Conservation (phyloP, 2,113 vertebrate genomes). For the Syngnathus typhle region DNA sequence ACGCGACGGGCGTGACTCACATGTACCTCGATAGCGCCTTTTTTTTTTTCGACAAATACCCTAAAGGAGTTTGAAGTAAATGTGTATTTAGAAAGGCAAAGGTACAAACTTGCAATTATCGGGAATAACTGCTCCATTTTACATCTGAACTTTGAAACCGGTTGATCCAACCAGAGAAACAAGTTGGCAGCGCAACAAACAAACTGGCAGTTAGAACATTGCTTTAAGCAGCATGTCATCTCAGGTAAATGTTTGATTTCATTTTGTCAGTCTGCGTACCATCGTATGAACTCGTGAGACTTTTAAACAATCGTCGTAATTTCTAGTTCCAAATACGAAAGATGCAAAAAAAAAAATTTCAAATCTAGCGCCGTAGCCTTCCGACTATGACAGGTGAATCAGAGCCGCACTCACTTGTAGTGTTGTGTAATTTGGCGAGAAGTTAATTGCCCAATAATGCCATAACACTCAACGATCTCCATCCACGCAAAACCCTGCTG, state of each 20-base stretch:
- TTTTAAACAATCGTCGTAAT: too few relatives aligned
- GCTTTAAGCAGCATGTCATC: not conserved
- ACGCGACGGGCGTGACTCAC: constrained; percentile 38
- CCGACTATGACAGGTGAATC: not conserved
- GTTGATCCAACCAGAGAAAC: constrained; percentile 5
- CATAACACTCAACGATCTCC: constrained; percentile 29
- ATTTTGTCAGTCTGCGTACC: constrained; percentile 10
- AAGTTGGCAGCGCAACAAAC: constrained; percentile 31
- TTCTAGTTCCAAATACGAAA: not conserved
- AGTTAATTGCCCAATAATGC: constrained; percentile 23
- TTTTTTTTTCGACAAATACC: not conserved
- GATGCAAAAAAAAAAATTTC: not conserved
- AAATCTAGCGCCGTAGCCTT: not conserved
- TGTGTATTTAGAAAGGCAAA: not conserved
- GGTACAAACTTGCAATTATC: too few relatives aligned
- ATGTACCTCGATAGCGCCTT: constrained; percentile 24
- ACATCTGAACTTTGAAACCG: not conserved
- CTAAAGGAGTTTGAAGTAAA: constrained; percentile 1
- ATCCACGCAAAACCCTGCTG: constrained; percentile 33
- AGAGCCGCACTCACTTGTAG: constrained; percentile 15
- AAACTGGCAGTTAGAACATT: constrained; percentile 4
- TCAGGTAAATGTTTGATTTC: constrained; percentile 39
- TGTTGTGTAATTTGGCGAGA: constrained; percentile 21
- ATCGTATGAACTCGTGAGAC: constrained; percentile 6
- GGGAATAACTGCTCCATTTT: not conserved